Base-by-base conservation (phyloP, 2,888 invertebrate genomes). In the Dolichopus griseipennis region DNA sequence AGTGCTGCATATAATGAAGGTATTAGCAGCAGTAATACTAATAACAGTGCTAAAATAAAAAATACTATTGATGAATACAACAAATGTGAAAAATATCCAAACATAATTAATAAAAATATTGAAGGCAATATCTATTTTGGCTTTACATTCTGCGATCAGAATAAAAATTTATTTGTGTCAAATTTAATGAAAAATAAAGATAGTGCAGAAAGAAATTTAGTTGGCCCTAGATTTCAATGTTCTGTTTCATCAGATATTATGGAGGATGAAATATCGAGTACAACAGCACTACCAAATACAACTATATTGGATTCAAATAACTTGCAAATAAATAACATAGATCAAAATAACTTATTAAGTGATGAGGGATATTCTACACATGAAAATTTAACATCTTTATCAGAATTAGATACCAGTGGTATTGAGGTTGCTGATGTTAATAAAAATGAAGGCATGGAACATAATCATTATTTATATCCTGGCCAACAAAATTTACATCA, bases 1-100 rank as follows among this genome's bases (percentile, higher is more conserved):
- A 75, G 75, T 69, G 75, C 73, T 66, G 74, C 74, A 27, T 72
- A 72, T 65, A 37, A 37, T 12, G 12, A 37, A 8, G 73, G 72
- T 69, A 68, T 68, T 20, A 69, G 68, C 27, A 68, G 68, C 62
- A 63, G 70, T 18, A 65, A 21, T 22, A 62, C 20, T 68, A 62
- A 68, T 65, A 67, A 68, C 37, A 68, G 64, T 43, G 65, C 63
- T 64, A 66, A 61, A 64, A 43, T 9, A 6, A 62, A 62, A 2
- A 9, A 66, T 2, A 61, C n/a, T 0, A 68, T 66, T 21, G 68
- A 68, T 4, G 71, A 66, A 8, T 65, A 61, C 8, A 37, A 37
- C 8, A 72, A 68, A 71, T 70, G 65, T 72, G 66, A 5, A 65
- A 69, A 43, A 67, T 70, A 65, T 65, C 67, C 15, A 52, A 18